Base-by-base conservation (phyloP, 2,113 vertebrate genomes). In the Nematolebias whitei region DNA sequence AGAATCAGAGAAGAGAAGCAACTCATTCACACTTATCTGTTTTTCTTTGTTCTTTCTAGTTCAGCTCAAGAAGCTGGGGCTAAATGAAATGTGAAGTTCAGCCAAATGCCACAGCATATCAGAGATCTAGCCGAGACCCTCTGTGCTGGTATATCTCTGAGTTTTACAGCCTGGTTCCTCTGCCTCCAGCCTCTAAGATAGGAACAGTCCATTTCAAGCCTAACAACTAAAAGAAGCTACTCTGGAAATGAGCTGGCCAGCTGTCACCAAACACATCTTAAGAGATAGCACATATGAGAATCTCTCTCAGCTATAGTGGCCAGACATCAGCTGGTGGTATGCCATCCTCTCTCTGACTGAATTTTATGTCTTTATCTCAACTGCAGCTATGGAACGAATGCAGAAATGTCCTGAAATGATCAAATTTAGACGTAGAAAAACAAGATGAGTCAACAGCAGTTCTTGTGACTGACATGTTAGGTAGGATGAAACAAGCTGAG, bases 11-110 rank as follows among this genome's bases (percentile, higher is more conserved):
- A 79, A 71, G 18, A 63, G 41, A 51, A 65, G 15, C 49, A n/a
- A 69, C 47, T 68, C 38, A 53, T 85, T 69, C 66, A 60, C 26
- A 74, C 19, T 71, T 68, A 71, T 76, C 59, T 59, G 62, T 45
- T 47, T 70, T 50, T 8, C 7, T 29, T 35, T 35, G 1, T 35
- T 35, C 32, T 59, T 60, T 57, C 54, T 20, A 53, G 56, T 18
- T 41, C 50, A 67, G 39, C 69, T 76, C 47, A 57, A 74, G 66
- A 74, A 77, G 67, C 29, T 75, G 29, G 44, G 43, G 32, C 48
- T 77, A 70, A 78, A 76, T 76, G 63, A 77, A 77, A 78, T 66
- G 43, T 73, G 64, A 81, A 79, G 79, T 81, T 79, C 59, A 75
- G 62, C 24, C 50, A 80, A 84, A 82, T 71, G 85, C 58, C 74